Evolutionary conservation across 2,113 vertebrate genomes (phyloP).

Genomic region (Chaetops frenatus): DNA sequence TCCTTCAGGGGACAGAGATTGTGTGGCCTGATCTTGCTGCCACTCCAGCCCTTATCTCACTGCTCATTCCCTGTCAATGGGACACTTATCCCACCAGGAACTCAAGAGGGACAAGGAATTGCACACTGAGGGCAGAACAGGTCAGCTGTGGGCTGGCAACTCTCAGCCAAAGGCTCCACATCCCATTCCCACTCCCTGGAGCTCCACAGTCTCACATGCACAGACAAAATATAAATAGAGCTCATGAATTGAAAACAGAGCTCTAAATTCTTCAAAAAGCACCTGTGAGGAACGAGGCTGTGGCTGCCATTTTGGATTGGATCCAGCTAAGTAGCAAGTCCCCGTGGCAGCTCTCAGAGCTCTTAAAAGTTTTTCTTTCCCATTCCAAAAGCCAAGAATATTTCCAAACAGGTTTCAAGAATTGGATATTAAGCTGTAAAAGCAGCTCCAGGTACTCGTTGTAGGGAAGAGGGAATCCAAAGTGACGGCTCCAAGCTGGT

Average conservation of each 20-base stretch:
- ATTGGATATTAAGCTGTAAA: slow-evolving; percentile 59
- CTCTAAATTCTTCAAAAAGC: slow-evolving; percentile 57
- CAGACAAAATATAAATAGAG: slow-evolving; percentile 49
- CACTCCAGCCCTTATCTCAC: neutral
- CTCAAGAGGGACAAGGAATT: neutral
- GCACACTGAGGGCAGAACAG: neutral
- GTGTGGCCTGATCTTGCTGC: neutral
- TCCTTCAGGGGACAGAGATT: neutral
- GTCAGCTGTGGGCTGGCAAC: neutral
- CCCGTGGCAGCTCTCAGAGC: slow-evolving; percentile 44
- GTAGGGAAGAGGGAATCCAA: neutral
- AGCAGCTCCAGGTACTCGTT: slow-evolving; percentile 45
- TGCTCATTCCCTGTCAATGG: neutral
- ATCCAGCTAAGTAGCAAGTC: slow-evolving; percentile 54
- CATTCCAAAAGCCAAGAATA: slow-evolving; percentile 33
- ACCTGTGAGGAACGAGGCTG: slow-evolving; percentile 42
- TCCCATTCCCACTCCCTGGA: neutral
- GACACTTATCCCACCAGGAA: neutral
- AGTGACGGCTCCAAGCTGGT: neutral
- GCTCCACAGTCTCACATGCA: neutral
- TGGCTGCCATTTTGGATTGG: slow-evolving; percentile 45
- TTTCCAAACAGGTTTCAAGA: slow-evolving; percentile 60
- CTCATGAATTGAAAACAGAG: slow-evolving; percentile 32
- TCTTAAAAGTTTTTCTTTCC: slow-evolving; percentile 43
- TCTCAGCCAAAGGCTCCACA: neutral